These are phyloP conservation scores for Elgaria multicarinata DNA, from an alignment of 2,113 vertebrate species.

Conservation along the genomic window DNA sequence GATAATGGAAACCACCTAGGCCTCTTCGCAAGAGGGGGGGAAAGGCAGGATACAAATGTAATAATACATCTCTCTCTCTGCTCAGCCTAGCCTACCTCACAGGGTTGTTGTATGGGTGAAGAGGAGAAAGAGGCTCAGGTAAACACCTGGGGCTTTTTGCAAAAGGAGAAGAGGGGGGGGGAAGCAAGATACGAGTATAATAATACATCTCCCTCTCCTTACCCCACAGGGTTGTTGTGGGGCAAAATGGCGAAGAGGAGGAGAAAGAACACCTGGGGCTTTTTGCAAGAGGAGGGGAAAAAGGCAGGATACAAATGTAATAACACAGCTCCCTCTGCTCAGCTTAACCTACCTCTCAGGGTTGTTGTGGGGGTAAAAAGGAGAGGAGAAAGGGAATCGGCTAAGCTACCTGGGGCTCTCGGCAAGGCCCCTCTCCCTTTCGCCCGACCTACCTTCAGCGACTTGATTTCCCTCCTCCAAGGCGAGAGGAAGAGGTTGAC, in stretches of 20 bases:
- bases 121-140: neutral
- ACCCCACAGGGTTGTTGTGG: neutral
- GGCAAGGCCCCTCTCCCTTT: too few relatives aligned
- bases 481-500: constrained; percentile 71
- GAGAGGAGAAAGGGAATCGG: neutral
- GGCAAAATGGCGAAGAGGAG: neutral
- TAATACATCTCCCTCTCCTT: too few relatives aligned
- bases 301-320: too few relatives aligned
- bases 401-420: neutral
- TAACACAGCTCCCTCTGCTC: too few relatives aligned
- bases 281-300: too few relatives aligned
- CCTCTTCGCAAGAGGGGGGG: too few relatives aligned
- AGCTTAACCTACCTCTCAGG: neutral
- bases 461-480: constrained; percentile 74
- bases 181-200: too few relatives aligned
- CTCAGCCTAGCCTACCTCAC: neutral
- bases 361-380: neutral
- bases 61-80: too few relatives aligned
- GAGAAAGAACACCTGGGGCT: neutral
- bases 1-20: neutral
- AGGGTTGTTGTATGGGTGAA: neutral
- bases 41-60: too few relatives aligned
- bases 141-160: neutral
- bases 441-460: neutral
- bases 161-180: too few relatives aligned